Percentiles rank a stretch among this genome's conserved stretches.
Conservation (phyloP, 2,113 vertebrate genomes). For the Percina caprodes region DNA sequence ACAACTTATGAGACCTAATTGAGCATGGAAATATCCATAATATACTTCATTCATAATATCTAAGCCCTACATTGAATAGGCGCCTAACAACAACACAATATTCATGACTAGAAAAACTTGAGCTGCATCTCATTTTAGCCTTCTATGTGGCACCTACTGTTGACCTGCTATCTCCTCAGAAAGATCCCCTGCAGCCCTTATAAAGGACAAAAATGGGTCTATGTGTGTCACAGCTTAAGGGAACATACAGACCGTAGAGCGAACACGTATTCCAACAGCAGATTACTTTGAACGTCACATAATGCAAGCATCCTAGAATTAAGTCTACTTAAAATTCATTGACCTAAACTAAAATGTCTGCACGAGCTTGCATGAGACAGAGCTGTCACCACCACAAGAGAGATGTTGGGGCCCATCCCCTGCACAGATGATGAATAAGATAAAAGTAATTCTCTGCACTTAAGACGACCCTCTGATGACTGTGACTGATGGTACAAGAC, state of each 20-base stretch:
- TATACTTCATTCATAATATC: too few relatives aligned
- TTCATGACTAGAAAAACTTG: too few relatives aligned
- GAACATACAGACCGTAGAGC: neutral
- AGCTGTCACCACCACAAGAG: neutral
- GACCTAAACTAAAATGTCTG: neutral
- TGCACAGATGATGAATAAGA: neutral
- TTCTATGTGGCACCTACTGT: too few relatives aligned
- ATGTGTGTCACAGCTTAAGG: neutral
- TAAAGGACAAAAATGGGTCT: too few relatives aligned
- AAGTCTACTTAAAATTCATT: neutral
- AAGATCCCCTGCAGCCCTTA: too few relatives aligned
- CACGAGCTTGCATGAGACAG: neutral
- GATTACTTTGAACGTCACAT: neutral
- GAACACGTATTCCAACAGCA: neutral
- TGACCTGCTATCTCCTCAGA: too few relatives aligned
- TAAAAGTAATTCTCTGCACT: conserved; percentile 19
- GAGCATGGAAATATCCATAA: too few relatives aligned
- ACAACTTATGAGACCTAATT: too few relatives aligned
- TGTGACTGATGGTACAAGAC: conserved; percentile 10
- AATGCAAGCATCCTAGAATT: neutral
- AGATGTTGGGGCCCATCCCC: neutral
- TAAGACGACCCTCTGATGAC: conserved; percentile 23
- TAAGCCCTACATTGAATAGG: too few relatives aligned
- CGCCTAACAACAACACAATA: too few relatives aligned
- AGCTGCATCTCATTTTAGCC: too few relatives aligned